Base-by-base conservation (phyloP, 2,113 vertebrate genomes). In the Caracal caracal region DNA sequence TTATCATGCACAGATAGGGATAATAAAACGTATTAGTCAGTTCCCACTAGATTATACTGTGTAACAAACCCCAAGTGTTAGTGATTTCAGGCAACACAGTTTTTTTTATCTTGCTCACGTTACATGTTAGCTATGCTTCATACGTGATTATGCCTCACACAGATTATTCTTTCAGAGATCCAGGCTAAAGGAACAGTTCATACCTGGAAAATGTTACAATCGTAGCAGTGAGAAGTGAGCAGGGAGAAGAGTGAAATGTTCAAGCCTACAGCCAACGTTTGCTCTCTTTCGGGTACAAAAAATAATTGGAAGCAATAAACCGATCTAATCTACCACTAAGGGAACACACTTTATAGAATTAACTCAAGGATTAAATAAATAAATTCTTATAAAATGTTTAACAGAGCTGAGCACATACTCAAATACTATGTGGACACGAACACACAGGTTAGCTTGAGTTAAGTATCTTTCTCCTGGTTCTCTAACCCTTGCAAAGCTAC, bases 381-480 rank as follows among this genome's bases (percentile, higher is more conserved):
- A 83, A 59, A 30, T 79, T 95, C 33, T 51, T 49, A 3, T 71
- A 53, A 47, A 95, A 93, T 24, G 15, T 40, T 97, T 89, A 81
- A 51, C 12, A n/a, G 26, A 90, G 11, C 0, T 12, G 93, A 82
- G 10, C 26, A 79, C 26, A 10, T 66, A 22, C 10, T 80, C 71
- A 92, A 12, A 26, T 19, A 65, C 71, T 17, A 33, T 5, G 28
- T 16, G 76, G 26, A 28, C 12, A 35, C 28, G 15, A 70, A 75
- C 8, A 87, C 7, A 51, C 6, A 85, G 66, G 2, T 37, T 79
- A 63, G 24, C 30, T 40, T 37, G 30, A 86, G 61, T 26, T 76
- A 68, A 51, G 9, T 37, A 40, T 22, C n/a, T 56, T 22, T 87
- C 26, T 75, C 24, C 33, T 59, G 30, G 40, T 40, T 78, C 40